Conservation (phyloP, 2,888 invertebrate genomes). For the Mactromeris polynyma region DNA sequence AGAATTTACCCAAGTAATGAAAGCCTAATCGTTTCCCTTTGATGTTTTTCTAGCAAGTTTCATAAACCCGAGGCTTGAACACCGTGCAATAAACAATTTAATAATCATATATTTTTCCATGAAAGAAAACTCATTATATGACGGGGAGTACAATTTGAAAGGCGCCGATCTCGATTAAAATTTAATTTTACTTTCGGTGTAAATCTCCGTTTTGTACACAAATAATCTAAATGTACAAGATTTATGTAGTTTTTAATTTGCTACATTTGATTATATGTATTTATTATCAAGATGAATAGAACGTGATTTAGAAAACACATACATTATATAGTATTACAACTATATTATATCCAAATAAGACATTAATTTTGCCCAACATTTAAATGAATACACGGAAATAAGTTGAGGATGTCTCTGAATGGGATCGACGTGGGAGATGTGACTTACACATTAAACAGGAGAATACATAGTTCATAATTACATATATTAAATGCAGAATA, state of each 20-base stretch:
- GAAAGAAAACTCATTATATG: constrained; percentile 1
- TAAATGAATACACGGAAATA: neutral
- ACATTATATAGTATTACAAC: neutral
- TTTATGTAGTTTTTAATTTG: neutral
- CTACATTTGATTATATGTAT: constrained; percentile 6
- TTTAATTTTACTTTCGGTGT: constrained; percentile 14
- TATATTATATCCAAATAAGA: neutral
- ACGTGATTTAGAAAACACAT: neutral
- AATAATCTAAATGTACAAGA: neutral
- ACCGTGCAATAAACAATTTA: neutral
- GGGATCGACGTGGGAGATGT: too few species aligned
- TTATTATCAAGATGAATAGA: neutral
- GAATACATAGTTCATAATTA: too few species aligned
- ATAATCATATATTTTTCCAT: neutral
- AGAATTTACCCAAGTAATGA: neutral
- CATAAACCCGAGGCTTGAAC: neutral
- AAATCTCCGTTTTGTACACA: neutral
- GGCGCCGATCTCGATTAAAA: constrained; percentile 15
- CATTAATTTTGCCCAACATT: neutral
- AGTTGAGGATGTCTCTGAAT: too few species aligned
- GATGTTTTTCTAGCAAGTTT: neutral
- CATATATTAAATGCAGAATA: too few species aligned
- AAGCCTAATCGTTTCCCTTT: neutral
- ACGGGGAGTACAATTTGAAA: neutral
- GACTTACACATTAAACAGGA: too few species aligned